Evolutionary conservation across 1,140 invertebrate genomes (phyloP).

Genomic region (Drosophila insularis): DNA sequence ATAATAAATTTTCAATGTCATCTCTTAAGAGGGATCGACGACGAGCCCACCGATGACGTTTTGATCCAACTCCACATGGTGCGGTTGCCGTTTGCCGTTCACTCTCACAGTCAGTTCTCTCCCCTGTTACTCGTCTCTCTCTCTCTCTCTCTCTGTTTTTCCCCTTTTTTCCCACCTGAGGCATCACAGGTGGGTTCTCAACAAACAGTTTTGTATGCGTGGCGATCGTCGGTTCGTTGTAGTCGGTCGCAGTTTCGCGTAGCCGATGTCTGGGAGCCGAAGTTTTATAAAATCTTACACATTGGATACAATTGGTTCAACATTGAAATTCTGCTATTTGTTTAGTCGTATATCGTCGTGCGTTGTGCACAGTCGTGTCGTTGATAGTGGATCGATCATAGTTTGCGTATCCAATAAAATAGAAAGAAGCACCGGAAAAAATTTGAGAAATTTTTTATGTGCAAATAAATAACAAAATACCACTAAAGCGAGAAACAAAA

Average conservation of each 20-base stretch:
- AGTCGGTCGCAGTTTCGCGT: too few species aligned
- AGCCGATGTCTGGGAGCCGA: constrained; percentile 8
- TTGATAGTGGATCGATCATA: background rate
- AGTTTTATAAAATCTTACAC: constrained; percentile 15
- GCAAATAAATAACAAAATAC: background rate
- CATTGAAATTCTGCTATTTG: constrained; percentile 3
- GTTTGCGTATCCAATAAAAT: constrained; percentile 15
- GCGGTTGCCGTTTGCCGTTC: too few species aligned
- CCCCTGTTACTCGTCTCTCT: background rate
- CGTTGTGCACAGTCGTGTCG: constrained; percentile 41
- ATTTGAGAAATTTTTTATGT: constrained; percentile 4
- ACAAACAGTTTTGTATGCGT: constrained; percentile 50
- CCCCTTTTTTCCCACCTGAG: background rate
- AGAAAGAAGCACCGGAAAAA: background rate
- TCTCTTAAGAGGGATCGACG: constrained; percentile 5
- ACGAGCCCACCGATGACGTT: constrained; percentile 13
- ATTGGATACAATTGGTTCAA: constrained; percentile 21
- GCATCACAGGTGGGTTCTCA: constrained; percentile 24
- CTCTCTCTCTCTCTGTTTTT: background rate
- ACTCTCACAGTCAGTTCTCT: background rate
- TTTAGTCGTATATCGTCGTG: constrained; percentile 54
- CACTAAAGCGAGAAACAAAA: background rate
- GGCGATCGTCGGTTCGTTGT: constrained; percentile 58
- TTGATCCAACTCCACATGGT: constrained; percentile 12
- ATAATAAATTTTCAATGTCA: constrained; percentile 36